Evolutionary conservation across 2,113 vertebrate genomes (phyloP), one percentile per base, ranked within the genome.

Genomic region (Sander vitreus): DNA sequence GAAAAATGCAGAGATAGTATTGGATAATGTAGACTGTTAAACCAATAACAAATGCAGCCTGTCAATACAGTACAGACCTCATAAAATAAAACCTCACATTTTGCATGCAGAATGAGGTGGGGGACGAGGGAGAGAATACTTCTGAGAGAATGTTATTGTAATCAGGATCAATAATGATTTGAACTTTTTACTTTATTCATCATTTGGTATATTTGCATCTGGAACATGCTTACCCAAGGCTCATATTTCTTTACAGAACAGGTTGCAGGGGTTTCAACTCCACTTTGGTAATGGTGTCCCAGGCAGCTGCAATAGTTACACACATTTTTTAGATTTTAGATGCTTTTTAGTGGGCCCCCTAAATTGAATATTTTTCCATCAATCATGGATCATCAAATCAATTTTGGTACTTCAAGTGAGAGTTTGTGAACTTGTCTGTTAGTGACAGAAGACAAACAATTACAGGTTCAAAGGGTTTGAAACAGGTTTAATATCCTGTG

Each of bases 221-320:
- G 9, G 36, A 47, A 16, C n/a, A 45, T 33, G 25, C 25, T 27
- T 16, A 51, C 47, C 55, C 5, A n/a, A 19, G 33, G 51, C 45
- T 77, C 36, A 13, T 63, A 51, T 54, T 62, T 63, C 48, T 45
- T 33, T 11, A 23, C 68, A 15, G 39, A 62, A 76, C 27, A 48
- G 53, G 25, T 50, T 81, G 19, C 58, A 30, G 53, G 6, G 43
- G 10, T 59, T 58, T 81, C 71, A 36, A 30, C 4, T 69, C 57
- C 47, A 60, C 27, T 19, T 73, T 0, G 15, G 33, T 21, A 10
- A 45, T 48, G n/a, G 53, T n/a, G 45, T 59, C 63, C 18, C 7
- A 15, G 27, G 10, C 23, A 51, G 57, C 53, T 63, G 67, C 39
- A 80, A 7, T 3, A 68, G 45, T 39, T 58, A 14, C 39, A 55